Conservation (phyloP, 2,888 invertebrate species). For the Adelognathus sp. region DNA sequence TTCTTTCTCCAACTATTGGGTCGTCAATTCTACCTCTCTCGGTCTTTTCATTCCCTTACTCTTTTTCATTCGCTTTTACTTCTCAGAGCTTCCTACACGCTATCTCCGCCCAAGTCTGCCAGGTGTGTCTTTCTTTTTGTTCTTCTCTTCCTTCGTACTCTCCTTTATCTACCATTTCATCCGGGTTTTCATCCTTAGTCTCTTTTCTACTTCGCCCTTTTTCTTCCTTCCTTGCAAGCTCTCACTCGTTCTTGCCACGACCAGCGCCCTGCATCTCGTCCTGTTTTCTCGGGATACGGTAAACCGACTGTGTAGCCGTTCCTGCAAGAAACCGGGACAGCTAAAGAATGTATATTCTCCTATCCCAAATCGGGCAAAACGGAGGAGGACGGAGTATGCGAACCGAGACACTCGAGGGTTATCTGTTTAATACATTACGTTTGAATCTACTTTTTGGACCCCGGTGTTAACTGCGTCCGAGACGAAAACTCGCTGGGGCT, state of each 20-base stretch:
- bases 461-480: constrained; percentile 67
- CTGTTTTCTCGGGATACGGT: constrained; percentile 10
- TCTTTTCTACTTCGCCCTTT: constrained; percentile 14
- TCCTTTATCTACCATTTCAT: constrained; percentile 38
- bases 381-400: constrained; percentile 34
- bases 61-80: constrained; percentile 23
- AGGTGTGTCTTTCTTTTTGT: constrained; percentile 15
- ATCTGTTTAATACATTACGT: constrained; percentile 74
- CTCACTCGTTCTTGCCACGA: constrained; percentile 7
- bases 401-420: constrained; percentile 53
- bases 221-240: constrained; percentile 34
- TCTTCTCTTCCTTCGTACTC: constrained; percentile 15
- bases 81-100: constrained; percentile 28
- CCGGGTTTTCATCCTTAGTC: constrained; percentile 20
- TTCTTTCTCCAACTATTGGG: constrained; percentile 28
- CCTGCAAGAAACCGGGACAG: constrained; percentile 14
- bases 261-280: neutral
- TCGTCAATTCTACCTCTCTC: constrained; percentile 25
- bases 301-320: neutral
- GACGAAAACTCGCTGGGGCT: constrained; percentile 41
- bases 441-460: constrained; percentile 66
- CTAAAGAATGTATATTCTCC: constrained; percentile 31
- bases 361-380: constrained; percentile 31
- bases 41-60: constrained; percentile 31
- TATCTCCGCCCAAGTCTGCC: constrained; percentile 29